Evolutionary conservation across 1,140 invertebrate genomes (phyloP).

Genomic region (Pogonomyrmex californicus): DNA sequence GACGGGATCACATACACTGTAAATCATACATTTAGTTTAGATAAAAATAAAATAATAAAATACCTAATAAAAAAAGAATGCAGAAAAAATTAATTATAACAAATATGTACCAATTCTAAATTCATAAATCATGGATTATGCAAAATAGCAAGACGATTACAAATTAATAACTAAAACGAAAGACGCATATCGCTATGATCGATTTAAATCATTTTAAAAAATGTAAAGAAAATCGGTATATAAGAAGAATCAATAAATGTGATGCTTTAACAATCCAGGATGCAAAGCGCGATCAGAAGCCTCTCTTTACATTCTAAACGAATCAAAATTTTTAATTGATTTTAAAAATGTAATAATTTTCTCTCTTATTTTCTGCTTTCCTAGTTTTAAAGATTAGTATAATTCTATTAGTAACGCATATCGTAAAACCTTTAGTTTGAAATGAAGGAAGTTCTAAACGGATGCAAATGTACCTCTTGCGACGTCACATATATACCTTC

Average conservation of each 20-base stretch:
- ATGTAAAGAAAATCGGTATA: too few relatives aligned
- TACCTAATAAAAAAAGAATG: not conserved
- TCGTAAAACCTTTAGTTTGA: not conserved
- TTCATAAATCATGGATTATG: too few relatives aligned
- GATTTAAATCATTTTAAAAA: too few relatives aligned
- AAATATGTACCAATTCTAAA: too few relatives aligned
- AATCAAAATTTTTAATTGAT: not conserved
- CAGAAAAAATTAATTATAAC: too few relatives aligned
- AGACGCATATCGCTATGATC: too few relatives aligned
- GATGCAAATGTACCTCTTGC: not conserved
- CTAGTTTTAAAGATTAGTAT: not conserved
- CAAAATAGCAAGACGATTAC: too few relatives aligned
- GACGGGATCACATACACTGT: not conserved
- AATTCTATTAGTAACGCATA: not conserved
- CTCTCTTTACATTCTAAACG: not conserved
- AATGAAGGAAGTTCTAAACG: not conserved
- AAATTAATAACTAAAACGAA: too few relatives aligned
- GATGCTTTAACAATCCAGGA: not conserved
- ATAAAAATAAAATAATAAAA: not conserved
- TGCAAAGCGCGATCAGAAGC: not conserved
- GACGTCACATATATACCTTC: not conserved
- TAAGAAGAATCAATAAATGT: too few relatives aligned
- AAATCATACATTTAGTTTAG: not conserved
- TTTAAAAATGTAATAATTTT: not conserved
- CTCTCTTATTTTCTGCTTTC: not conserved